Percentiles rank a stretch among this genome's conserved stretches.
These are phyloP conservation scores for Sebastes minor DNA, from an alignment of 2,797 vertebrate species.

Conservation along the genomic window DNA sequence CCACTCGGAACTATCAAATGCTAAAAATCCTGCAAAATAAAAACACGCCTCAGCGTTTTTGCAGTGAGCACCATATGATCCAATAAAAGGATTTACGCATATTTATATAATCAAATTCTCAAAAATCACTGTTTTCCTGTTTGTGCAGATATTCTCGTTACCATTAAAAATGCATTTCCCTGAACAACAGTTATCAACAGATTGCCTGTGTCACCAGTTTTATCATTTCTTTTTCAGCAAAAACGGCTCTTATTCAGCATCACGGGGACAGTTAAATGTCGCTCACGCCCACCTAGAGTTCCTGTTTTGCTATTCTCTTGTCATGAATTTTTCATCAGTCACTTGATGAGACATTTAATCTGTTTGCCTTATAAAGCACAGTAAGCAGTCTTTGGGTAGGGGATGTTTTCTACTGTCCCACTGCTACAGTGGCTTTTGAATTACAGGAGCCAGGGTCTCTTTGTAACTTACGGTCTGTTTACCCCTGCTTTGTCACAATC, in stretches of 20 bases:
- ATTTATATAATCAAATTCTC: not conserved
- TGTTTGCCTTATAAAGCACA: slow-evolving; percentile 40
- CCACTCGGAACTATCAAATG: not conserved
- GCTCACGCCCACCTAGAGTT: slow-evolving; percentile 41
- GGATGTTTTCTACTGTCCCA: slow-evolving; percentile 8
- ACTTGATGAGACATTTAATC: slow-evolving; percentile 53
- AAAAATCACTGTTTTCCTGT: slow-evolving; percentile 11
- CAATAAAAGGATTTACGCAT: slow-evolving; percentile 3
- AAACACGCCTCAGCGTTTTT: not conserved
- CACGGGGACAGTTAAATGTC: slow-evolving; percentile 30
- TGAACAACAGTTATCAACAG: slow-evolving; percentile 32
- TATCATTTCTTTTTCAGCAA: not conserved
- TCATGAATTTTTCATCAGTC: slow-evolving; percentile 75
- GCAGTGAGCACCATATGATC: not conserved
- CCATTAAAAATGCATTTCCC: slow-evolving; percentile 38
- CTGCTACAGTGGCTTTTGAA: slow-evolving; percentile 4
- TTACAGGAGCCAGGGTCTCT: not conserved
- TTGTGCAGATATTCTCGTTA: slow-evolving; percentile 27
- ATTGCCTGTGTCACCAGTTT: slow-evolving; percentile 25
- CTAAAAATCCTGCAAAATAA: not conserved
- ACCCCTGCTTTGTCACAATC: not conserved
- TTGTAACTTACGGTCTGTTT: not conserved
- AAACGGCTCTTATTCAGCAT: slow-evolving; percentile 34
- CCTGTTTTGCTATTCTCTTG: slow-evolving; percentile 54
- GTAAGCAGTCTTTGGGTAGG: slow-evolving; percentile 34